Base-by-base conservation (phyloP, 2,888 invertebrate species). In the Lacanobia wlatinum region DNA sequence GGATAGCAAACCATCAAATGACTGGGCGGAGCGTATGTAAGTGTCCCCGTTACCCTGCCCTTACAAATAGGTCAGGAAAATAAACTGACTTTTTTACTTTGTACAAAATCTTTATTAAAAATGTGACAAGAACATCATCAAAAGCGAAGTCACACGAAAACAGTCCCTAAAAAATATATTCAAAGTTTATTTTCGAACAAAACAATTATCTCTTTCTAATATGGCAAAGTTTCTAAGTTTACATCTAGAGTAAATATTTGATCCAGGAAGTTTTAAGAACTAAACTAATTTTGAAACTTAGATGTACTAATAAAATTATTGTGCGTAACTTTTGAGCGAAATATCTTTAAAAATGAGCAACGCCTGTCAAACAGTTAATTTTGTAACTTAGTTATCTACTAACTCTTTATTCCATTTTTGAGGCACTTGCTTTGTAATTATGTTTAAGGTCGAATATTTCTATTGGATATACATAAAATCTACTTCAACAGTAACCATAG, bases 21-120 rank as follows among this genome's bases (percentile, higher is more conserved):
- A 28, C 28, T n/a, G n/a, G 34, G 34, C 34, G 34, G 34, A 5
- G 34, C 34, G 34, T 6, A 34, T 6, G 34, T 2, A 0, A 34
- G 34, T 34, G 34, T 34, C 34, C 6, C 43, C 3, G 14, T 46
- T 46, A 40, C 34, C 34, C 3, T 28, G 5, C 38, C 38, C 40
- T 40, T 40, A 40, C 46, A 5, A 48, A 48, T 23, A 18, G 14
- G 0, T 50, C 10, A 59, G 7, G 6, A 14, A 16, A 74, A 73
- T 68, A n/a, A 70, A 86, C 59, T 70, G 53, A 75, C 53, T 8
- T 34, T 56, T 56, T 75, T 60, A 84, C 75, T 82, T 80, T 87
- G 78, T 87, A 87, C 79, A 87, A 86, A 88, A 85, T 73, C 78
- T 87, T 83, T 87, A 87, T 86, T 88, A 50, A 82, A 78, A 78